phyloP scores from a whole-genome alignment of 2,797 vertebrate species.

The Clangula hyemalis region DNA sequence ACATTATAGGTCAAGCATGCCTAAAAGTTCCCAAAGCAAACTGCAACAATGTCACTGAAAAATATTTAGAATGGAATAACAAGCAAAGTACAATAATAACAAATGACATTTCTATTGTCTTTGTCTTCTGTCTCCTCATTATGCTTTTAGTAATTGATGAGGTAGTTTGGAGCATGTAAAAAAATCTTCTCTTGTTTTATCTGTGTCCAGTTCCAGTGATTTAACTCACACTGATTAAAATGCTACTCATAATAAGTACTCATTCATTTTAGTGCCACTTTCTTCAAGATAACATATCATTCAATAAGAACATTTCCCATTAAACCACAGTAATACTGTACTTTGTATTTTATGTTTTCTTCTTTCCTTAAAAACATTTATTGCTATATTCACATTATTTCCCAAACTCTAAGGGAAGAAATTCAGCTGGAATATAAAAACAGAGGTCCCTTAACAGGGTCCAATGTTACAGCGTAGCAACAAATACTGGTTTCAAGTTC shows the following conservation, averaged over 20 bases:
- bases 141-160: neutral
- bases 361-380: neutral
- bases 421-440: neutral
- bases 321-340: neutral
- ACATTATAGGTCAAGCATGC: conserved; percentile 49
- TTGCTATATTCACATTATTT: neutral
- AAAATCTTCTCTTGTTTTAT: conserved; percentile 9
- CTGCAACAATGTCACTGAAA: conserved; percentile 28
- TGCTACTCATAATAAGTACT: neutral
- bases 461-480: neutral
- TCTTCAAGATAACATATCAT: neutral
- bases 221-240: neutral
- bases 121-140: neutral
- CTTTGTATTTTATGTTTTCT: neutral
- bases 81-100: conserved; percentile 16
- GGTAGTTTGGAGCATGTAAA: neutral
- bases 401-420: neutral
- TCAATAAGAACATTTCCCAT: neutral
- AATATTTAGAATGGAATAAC: conserved; percentile 42
- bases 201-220: neutral
- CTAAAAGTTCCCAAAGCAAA: conserved; percentile 63
- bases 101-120: conserved; percentile 29
- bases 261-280: neutral
- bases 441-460: neutral
- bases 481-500: neutral